Evolutionary conservation across 2,113 vertebrate genomes (phyloP).

Genomic region (Microcebus griseorufus): DNA sequence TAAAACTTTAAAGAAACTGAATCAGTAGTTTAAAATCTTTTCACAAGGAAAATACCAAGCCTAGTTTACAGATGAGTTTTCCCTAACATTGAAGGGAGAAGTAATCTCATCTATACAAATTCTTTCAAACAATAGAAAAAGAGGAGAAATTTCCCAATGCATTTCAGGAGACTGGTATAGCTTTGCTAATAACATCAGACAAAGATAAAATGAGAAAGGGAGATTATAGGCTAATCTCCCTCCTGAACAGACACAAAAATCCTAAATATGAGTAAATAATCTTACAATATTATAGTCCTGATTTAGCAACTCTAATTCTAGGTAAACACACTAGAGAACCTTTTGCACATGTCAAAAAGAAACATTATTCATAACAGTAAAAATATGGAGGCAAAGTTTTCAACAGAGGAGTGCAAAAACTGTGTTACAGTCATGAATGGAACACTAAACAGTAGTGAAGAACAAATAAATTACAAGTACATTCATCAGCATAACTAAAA

Average conservation of each 20-base stretch:
- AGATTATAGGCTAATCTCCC: not conserved
- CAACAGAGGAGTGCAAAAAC: not conserved
- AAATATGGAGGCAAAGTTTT: not conserved
- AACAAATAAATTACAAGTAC: conserved; percentile 5
- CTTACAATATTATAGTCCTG: not conserved
- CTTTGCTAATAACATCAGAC: conserved; percentile 29
- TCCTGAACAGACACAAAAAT: conserved; percentile 49
- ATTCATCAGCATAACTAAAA: not conserved
- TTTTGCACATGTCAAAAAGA: not conserved
- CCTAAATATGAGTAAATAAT: not conserved
- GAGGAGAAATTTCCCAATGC: not conserved
- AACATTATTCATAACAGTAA: not conserved
- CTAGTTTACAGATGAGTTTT: conserved; percentile 1
- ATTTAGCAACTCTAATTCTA: not conserved
- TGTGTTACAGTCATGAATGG: not conserved
- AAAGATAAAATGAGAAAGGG: conserved; percentile 1
- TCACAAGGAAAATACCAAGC: not conserved
- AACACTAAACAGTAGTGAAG: not conserved
- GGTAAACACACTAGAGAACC: not conserved
- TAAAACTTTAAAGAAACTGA: not conserved
- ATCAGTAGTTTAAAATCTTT: conserved; percentile 10
- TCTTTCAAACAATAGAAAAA: not conserved
- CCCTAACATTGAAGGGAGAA: not conserved
- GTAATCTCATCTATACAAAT: not conserved
- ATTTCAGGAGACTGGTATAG: not conserved